These are phyloP conservation scores for Ostrea edulis DNA, from an alignment of 1,140 invertebrate genomes.

Conservation along the genomic window DNA sequence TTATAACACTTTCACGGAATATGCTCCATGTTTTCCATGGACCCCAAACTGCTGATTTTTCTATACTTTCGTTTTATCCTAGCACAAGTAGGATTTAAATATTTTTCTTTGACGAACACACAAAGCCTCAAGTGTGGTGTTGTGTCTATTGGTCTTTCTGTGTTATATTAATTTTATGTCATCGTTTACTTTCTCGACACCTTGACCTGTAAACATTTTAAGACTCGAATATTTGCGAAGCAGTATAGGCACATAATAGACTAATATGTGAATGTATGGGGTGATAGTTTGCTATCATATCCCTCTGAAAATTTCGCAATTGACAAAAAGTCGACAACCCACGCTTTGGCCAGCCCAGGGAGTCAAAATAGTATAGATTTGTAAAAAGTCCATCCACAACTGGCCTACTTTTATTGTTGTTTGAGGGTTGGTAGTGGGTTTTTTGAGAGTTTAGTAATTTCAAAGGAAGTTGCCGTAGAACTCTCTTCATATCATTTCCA, in stretches of 20 bases:
- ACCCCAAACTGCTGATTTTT: conserved; percentile 16
- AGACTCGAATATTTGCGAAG: not conserved
- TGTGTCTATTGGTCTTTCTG: conserved; percentile 42
- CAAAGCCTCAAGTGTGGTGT: conserved; percentile 19
- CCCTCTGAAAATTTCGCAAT: not conserved
- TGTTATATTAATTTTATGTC: conserved; percentile 42
- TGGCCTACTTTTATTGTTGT: too few species aligned
- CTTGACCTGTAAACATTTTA: conserved; percentile 42
- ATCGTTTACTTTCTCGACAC: conserved; percentile 41
- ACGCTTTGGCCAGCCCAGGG: not conserved
- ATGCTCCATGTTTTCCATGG: too few species aligned
- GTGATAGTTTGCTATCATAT: conserved; percentile 31
- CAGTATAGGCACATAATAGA: conserved; percentile 40
- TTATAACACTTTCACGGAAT: too few species aligned
- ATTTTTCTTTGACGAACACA: conserved; percentile 26
- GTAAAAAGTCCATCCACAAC: too few species aligned
- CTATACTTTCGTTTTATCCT: conserved; percentile 17
- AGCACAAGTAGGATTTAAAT: not conserved
- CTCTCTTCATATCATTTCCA: too few species aligned
- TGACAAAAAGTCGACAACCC: not conserved
- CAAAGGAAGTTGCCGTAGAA: too few species aligned
- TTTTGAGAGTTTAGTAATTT: too few species aligned
- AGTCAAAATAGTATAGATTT: too few species aligned
- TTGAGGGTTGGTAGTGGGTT: too few species aligned
- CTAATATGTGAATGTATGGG: conserved; percentile 40